phyloP scores from a whole-genome alignment of 2,888 invertebrate species.

The Cerastis rubricosa region DNA sequence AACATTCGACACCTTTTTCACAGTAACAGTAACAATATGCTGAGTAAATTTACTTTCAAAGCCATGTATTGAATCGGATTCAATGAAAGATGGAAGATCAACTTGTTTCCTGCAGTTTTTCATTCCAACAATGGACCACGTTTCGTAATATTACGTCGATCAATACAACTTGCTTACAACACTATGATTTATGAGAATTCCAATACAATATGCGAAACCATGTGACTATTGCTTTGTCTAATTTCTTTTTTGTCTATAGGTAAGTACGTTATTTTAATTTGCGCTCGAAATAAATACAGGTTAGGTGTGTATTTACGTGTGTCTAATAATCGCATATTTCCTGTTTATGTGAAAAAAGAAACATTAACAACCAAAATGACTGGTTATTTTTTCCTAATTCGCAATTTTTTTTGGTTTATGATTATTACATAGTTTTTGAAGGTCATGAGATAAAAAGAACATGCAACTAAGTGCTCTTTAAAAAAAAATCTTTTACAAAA shows the following conservation, averaged over 20 bases:
- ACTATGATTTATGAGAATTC: constrained; percentile 41
- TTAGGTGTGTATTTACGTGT: not conserved
- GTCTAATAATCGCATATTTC: not conserved
- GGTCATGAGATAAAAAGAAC: constrained; percentile 6
- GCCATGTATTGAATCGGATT: not conserved
- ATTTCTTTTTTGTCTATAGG: constrained; percentile 1
- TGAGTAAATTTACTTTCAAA: not conserved
- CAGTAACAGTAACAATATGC: not conserved
- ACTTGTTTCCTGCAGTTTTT: constrained; percentile 18
- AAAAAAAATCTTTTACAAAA: not conserved
- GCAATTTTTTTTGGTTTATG: not conserved
- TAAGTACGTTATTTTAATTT: not conserved
- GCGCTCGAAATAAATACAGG: constrained; percentile 12
- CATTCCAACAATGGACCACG: constrained; percentile 26
- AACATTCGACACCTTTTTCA: not conserved
- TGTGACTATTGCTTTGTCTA: constrained; percentile 23
- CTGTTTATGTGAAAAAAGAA: not conserved
- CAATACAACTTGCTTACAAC: constrained; percentile 18
- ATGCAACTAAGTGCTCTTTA: not conserved
- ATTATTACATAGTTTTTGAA: constrained; percentile 1
- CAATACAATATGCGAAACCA: constrained; percentile 14
- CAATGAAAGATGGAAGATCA: constrained; percentile 2
- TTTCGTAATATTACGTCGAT: constrained; percentile 25
- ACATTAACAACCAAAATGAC: not conserved
- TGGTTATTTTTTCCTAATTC: constrained; percentile 9